Percentiles rank a stretch among this genome's conserved stretches.
phyloP scores from a whole-genome alignment of 2,113 vertebrate genomes.

The Colaptes auratus region DNA sequence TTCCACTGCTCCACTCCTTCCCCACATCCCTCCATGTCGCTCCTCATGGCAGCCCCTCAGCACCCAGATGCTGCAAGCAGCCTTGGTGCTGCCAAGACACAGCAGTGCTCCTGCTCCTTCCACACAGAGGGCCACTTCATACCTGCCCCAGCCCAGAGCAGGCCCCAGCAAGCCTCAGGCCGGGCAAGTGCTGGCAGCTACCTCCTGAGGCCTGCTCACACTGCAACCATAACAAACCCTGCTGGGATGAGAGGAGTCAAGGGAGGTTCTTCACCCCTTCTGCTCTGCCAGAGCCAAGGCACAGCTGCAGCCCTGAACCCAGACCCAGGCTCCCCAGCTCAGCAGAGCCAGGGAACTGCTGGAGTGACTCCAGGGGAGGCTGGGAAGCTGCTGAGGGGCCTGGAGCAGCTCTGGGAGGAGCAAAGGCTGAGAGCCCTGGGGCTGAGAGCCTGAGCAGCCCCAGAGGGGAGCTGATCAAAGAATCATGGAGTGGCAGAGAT shows the following conservation, averaged over 20 bases:
- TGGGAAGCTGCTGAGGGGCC: too few relatives aligned
- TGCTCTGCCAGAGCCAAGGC: background rate
- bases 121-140: background rate
- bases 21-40: background rate
- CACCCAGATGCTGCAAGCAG: background rate
- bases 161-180: background rate
- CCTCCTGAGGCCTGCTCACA: background rate
- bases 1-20: background rate
- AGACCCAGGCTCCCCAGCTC: background rate
- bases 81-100: fast-evolving
- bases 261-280: background rate
- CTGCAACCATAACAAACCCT: background rate
- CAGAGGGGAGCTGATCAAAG: too few relatives aligned
- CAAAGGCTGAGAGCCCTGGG: too few relatives aligned
- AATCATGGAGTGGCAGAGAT: too few relatives aligned
- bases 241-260: background rate
- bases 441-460: too few relatives aligned
- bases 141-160: background rate
- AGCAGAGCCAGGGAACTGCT: background rate
- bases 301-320: background rate
- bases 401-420: too few relatives aligned
- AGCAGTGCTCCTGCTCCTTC: background rate
- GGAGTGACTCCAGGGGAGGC: background rate
- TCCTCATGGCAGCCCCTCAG: too few relatives aligned
- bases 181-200: background rate